Evolutionary conservation across 2,797 vertebrate genomes (phyloP).

Genomic region (Onychomys leucogaster): DNA sequence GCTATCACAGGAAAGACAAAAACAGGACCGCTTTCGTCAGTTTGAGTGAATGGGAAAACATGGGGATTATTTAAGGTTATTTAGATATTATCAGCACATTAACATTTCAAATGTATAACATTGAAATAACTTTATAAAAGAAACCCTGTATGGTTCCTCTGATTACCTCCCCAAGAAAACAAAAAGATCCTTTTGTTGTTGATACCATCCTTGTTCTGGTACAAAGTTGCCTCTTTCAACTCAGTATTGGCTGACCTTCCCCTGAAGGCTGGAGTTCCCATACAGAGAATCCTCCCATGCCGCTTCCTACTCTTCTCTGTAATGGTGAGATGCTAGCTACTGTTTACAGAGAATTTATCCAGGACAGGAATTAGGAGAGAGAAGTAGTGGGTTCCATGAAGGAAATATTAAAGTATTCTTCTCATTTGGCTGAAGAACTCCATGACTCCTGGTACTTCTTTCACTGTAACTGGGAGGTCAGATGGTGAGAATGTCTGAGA

Average conservation of each 20-base stretch:
- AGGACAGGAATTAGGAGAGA: slow-evolving; percentile 57
- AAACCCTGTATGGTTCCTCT: slow-evolving; percentile 9
- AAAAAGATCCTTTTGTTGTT: not conserved
- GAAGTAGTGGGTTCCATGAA: slow-evolving; percentile 38
- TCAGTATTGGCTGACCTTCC: not conserved
- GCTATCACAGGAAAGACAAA: not conserved
- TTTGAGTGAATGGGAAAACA: slow-evolving; percentile 18
- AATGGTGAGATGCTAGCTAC: slow-evolving; percentile 49
- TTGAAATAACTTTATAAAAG: slow-evolving; percentile 56
- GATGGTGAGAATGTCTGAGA: not conserved
- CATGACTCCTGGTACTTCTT: not conserved
- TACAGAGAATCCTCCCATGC: slow-evolving; percentile 43
- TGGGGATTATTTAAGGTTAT: not conserved
- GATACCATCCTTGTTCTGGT: not conserved
- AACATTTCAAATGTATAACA: slow-evolving; percentile 34
- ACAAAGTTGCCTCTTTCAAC: not conserved
- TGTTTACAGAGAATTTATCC: slow-evolving; percentile 55
- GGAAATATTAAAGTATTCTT: slow-evolving; percentile 57
- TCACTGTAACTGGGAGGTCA: slow-evolving; percentile 5
- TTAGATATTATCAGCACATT: slow-evolving; percentile 2
- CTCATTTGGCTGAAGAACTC: slow-evolving; percentile 8
- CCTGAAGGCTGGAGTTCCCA: slow-evolving; percentile 15
- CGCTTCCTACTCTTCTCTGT: not conserved
- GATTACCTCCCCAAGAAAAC: slow-evolving; percentile 17
- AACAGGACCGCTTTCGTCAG: not conserved